Evolutionary conservation across 2,113 vertebrate genomes (phyloP), one percentile per base, ranked within the genome.

Genomic region (Podocnemis expansa): DNA sequence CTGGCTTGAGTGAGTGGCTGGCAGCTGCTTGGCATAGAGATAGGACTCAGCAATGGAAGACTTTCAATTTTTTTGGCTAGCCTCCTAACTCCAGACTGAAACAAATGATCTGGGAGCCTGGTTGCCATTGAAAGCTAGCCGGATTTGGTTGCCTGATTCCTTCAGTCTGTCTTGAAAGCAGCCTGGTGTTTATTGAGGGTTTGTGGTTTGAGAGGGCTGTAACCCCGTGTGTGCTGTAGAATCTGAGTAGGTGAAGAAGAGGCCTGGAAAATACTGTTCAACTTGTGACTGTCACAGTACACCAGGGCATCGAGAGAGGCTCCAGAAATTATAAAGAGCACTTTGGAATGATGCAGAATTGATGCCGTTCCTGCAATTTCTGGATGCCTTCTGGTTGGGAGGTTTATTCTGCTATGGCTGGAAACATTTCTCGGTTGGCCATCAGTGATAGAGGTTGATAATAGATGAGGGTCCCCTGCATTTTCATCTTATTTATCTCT

Each of bases 291-390:
- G 19, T 56, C 47, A 2, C 41, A 8, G 14, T 73, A 25, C 43
- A 45, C 49, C 43, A 51, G 22, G 51, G 51, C 51, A 9, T 43
- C 29, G 2, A 19, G 47, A 22, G 29, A 54, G 3, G 5, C 41
- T 84, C 5, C 51, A 29, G 58, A 43, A 56, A 60, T 73, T 52
- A 80, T 80, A 58, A 84, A 81, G n/a, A 76, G 29, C 60, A 31
- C 45, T 73, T 88, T 43, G 58, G 41, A 52, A n/a, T 41, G 16
- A 49, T 17, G 29, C 27, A 8, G 12, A 29, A 24, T 10, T 0
- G 1, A 34, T 3, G 10, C 41, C 2, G 56, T 27, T 4, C 0
- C 25, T 19, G 25, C 51, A 1, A 1, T 24, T 75, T 67, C 29
- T 7, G 31, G 5, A 3, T 9, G 34, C 51, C 51, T 56, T 38